Conservation (phyloP, 2,797 vertebrate genomes). For the Lacerta viridis region DNA sequence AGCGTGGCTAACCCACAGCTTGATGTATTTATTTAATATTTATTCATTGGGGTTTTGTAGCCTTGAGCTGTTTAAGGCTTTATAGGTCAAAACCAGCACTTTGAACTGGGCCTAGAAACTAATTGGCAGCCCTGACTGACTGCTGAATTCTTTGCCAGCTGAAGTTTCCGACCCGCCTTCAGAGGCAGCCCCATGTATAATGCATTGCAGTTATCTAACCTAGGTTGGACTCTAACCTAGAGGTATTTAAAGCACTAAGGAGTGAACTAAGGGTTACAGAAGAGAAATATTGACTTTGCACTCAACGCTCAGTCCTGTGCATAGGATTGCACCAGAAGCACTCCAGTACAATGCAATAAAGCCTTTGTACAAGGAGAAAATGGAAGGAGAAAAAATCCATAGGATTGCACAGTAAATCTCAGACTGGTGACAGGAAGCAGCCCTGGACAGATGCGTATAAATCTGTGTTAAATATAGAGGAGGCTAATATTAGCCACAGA, state of each 20-base stretch:
- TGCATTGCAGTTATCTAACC: no score
- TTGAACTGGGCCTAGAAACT: no score
- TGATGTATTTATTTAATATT: no score
- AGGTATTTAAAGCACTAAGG: background rate
- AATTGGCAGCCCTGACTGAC: no score
- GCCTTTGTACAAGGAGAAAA: background rate
- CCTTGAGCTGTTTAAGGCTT: no score
- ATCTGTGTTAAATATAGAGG: conserved; percentile 5
- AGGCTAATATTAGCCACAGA: conserved; percentile 20
- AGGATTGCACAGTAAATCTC: background rate
- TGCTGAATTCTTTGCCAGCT: no score
- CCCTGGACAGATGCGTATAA: background rate
- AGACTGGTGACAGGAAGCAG: background rate
- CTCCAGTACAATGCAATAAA: background rate
- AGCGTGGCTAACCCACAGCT: background rate
- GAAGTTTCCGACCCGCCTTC: no score
- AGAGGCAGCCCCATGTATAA: no score
- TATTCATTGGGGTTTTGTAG: no score
- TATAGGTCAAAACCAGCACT: no score
- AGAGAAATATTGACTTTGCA: background rate
- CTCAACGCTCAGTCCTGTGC: background rate
- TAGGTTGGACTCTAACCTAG: no score
- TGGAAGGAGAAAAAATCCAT: background rate
- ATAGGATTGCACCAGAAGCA: background rate
- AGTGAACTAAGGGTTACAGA: background rate